phyloP scores from a whole-genome alignment of 2,797 vertebrate species.

The Perodicticus potto region DNA sequence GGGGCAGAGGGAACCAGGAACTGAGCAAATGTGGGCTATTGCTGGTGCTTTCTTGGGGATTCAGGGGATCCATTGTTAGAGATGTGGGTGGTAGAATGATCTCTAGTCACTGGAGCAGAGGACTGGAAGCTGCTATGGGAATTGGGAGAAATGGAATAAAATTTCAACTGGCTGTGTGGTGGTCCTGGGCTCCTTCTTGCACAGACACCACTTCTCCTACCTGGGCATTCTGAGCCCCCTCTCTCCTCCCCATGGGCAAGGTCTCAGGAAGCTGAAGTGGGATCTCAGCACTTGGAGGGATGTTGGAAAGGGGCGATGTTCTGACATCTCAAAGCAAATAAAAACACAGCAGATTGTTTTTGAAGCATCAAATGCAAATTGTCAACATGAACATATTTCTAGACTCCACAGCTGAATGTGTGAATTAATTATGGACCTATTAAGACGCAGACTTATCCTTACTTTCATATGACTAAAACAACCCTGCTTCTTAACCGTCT shows the following conservation, averaged over 20 bases:
- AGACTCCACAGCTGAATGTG: slow-evolving; percentile 84
- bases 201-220: neutral
- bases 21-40: neutral
- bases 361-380: slow-evolving; percentile 85
- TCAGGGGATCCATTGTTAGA: neutral
- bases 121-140: neutral
- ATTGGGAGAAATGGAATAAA: neutral
- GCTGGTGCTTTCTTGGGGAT: neutral
- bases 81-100: neutral
- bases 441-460: slow-evolving; percentile 79
- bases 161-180: neutral
- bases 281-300: slow-evolving; percentile 36
- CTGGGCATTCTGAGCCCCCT: neutral
- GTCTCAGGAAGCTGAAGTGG: neutral
- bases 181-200: neutral
- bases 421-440: slow-evolving; percentile 87
- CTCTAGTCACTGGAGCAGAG: neutral
- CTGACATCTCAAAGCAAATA: slow-evolving; percentile 76
- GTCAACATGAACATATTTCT: slow-evolving; percentile 87
- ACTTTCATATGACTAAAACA: neutral
- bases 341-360: slow-evolving; percentile 86
- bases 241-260: neutral
- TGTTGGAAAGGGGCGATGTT: slow-evolving; percentile 67
- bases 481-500: neutral
- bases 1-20: neutral